These are phyloP conservation scores for Drosophila anceps DNA, from an alignment of 2,888 invertebrate genomes.

Conservation along the genomic window DNA sequence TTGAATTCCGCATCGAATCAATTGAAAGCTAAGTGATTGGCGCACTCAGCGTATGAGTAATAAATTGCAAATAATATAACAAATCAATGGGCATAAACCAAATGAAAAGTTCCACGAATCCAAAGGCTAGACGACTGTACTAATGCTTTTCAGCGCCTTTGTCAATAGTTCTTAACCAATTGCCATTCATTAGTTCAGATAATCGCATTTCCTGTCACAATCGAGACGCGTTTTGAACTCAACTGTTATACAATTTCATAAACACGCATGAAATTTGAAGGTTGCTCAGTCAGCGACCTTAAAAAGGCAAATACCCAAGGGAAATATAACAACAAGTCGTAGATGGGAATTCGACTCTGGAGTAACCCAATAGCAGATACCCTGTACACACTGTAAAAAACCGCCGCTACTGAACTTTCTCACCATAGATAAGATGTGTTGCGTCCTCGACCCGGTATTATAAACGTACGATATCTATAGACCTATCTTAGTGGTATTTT, in stretches of 20 bases:
- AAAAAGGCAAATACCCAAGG: not conserved
- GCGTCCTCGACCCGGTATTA: not conserved
- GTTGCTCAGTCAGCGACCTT: constrained; percentile 17
- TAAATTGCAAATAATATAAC: constrained; percentile 10
- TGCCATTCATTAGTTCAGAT: not conserved
- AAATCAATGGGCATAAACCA: not conserved
- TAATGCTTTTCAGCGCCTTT: not conserved
- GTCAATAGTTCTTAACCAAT: not conserved
- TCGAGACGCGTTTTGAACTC: not conserved
- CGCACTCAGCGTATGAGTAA: constrained; percentile 31
- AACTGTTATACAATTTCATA: constrained; percentile 5
- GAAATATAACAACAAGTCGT: not conserved
- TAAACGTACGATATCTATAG: not conserved
- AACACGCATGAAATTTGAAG: constrained; percentile 6
- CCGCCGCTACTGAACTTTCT: not conserved
- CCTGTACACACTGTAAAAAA: not conserved
- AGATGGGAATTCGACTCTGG: not conserved
- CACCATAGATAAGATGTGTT: no score
- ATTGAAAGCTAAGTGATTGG: constrained; percentile 29
- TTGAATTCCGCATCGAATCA: constrained; percentile 30
- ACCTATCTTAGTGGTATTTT: no score
- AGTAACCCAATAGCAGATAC: not conserved
- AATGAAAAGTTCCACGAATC: no score
- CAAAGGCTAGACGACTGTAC: not conserved
- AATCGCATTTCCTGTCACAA: not conserved